Evolutionary conservation across 2,797 vertebrate genomes (phyloP).

Genomic region (Pteronotus mesoamericanus): DNA sequence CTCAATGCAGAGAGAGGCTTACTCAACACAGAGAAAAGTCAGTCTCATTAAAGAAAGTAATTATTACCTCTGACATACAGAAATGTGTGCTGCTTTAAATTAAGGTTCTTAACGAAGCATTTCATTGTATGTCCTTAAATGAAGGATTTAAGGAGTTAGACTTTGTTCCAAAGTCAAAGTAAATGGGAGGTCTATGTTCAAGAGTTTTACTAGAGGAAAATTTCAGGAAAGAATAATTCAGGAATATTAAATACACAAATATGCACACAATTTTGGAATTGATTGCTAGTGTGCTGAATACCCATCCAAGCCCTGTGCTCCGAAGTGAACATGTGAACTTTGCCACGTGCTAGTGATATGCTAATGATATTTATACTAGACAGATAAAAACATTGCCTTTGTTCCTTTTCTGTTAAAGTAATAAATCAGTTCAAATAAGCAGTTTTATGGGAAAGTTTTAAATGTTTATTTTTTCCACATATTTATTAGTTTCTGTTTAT

Average conservation of each 20-base stretch:
- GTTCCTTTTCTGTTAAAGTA: neutral
- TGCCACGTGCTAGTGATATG: conserved; percentile 15
- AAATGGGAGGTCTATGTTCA: neutral
- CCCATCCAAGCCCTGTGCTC: neutral
- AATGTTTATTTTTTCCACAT: neutral
- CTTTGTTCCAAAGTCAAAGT: neutral
- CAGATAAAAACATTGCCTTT: neutral
- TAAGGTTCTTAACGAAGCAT: conserved; percentile 68
- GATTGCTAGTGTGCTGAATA: neutral
- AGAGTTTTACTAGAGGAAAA: neutral
- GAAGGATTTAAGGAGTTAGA: neutral
- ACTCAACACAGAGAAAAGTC: conserved; percentile 50
- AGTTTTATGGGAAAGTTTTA: neutral
- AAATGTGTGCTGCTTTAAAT: conserved; percentile 62
- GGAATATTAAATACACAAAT: neutral
- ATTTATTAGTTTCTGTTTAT: conserved; percentile 1
- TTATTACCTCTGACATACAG: conserved; percentile 59
- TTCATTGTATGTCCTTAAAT: conserved; percentile 59
- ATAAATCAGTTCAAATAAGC: neutral
- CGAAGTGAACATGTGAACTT: conserved; percentile 27
- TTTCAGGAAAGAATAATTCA: neutral
- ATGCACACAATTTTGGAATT: neutral
- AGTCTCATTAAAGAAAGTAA: conserved; percentile 49
- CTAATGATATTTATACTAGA: neutral
- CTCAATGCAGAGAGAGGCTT: conserved; percentile 48